Base-by-base conservation (phyloP, 2,888 invertebrate species). In the Malthinus seriepunctatus region DNA sequence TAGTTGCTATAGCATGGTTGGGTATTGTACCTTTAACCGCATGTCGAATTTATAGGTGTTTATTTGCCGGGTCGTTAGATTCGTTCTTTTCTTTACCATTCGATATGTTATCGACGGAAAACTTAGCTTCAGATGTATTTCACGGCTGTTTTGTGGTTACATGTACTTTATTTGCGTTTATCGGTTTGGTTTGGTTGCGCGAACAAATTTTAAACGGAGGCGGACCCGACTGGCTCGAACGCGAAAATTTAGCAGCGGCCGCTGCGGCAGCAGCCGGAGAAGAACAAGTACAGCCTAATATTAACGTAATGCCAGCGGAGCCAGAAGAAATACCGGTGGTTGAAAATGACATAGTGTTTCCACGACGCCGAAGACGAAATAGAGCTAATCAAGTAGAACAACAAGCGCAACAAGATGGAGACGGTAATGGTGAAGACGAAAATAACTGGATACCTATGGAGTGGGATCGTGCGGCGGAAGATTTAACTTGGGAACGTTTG, bases 401-500 rank as follows among this genome's bases (percentile, higher is more conserved):
- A 2, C 60, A 68, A 33, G 23, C 23, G 23, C 23, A 23, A 23
- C 73, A 69, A 14, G 73, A 73, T 48, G 84, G 82, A 71, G 83
- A 86, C 68, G 80, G 84, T 23, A 75, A 86, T 65, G 86, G 83
- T 32, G 87, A 87, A 3, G 90, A 91, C 72, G 91, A 91, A 71
- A 91, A 88, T 60, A 96, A 96, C 73, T 97, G 97, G 96, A 97
- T 97, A 79, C 97, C 96, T 0, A 95, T 97, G 86, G 97, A 97
- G 74, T 98, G 97, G 97, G 97, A 98, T 75, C 84, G 97, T 63
- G 96, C 96, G 0, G 95, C 94, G 8, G 99, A 97, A 74, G 99
- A 99, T 77, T 81, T 99, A 23, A 99, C 98, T 0, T 99, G 99
- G 99, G 98, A 99, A 76, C 86, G 97, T 64, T 81, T 99, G 5